Base-by-base conservation (phyloP, 2,797 vertebrate genomes). In the Phoxinus dragarum region DNA sequence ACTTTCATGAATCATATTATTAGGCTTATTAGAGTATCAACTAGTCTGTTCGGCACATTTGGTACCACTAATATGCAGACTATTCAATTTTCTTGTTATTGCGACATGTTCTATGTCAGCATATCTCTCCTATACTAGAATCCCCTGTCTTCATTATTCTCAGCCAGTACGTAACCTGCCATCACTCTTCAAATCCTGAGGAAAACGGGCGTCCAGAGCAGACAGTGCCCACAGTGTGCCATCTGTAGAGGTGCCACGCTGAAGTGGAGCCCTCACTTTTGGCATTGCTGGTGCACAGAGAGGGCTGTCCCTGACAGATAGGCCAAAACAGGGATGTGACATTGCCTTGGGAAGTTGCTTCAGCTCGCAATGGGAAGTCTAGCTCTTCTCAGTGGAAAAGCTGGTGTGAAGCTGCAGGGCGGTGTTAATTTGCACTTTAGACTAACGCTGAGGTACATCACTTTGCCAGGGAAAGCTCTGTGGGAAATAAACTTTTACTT, bases 271-370 rank as follows among this genome's bases (percentile, higher is more conserved):
- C 36, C 77, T 69, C 9, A 54, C 40, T 49, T 54, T 68, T 88
- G 85, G 88, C 86, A 75, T 34, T 52, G 68, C 36, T 42, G 31
- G 27, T 64, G 59, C 77, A 68, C 73, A 66, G 75, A 86, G 14
- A 84, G 75, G 84, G 54, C 79, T 80, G 72, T 82, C 67, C 67
- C 84, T 76, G 75, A 36, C 86, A 90, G 86, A 86, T 86, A 86
- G 88, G 52, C 38, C 38, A 64, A 42, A 67, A 81, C 36, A 74
- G 49, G 85, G 71, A 82, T 73, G 40, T 86, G 54, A 83, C 82
- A 61, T 52, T 85, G 86, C 59, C 66, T 64, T 78, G 44, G 66
- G 66, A 86, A 76, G 66, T 8, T 72, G 47, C 36, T 67, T 71
- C 61, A 80, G 66, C 68, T 80, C 82, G 44, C 81, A 81, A 66